Conservation (phyloP, 2,888 invertebrate genomes). For the Hemistola chrysoprasaria region DNA sequence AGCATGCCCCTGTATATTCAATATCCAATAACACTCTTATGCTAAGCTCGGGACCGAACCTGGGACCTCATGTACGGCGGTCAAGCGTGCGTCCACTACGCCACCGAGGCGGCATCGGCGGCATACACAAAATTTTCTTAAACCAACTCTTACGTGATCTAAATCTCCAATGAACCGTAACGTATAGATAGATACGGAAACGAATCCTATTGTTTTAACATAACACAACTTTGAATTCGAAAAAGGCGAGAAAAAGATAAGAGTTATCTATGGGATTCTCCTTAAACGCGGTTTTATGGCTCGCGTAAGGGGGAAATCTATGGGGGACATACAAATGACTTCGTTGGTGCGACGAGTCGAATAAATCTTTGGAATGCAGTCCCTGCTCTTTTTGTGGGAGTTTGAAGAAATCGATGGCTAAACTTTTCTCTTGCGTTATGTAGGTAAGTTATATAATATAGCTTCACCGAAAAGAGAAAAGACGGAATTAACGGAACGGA, state of each 20-base stretch:
- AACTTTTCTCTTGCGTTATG: too few relatives aligned
- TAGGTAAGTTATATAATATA: too few relatives aligned
- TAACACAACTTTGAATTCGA: conserved; percentile 29
- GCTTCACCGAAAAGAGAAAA: too few relatives aligned
- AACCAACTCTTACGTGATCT: conserved; percentile 14
- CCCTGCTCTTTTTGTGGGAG: background rate
- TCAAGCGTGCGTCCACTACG: too few relatives aligned
- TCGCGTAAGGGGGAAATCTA: conserved; percentile 22
- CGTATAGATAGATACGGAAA: conserved; percentile 18
- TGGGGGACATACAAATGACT: conserved; percentile 25
- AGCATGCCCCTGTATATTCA: too few relatives aligned
- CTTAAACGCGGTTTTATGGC: conserved; percentile 28
- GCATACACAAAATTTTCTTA: conserved; percentile 11
- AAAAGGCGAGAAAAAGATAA: conserved; percentile 29
- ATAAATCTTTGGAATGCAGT: conserved; percentile 6
- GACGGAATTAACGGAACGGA: too few relatives aligned
- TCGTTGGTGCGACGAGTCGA: conserved; percentile 1
- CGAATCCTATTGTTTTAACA: conserved; percentile 11
- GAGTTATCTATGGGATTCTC: conserved; percentile 20
- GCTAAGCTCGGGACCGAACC: too few relatives aligned
- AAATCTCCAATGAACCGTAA: conserved; percentile 14
- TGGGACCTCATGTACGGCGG: too few relatives aligned
- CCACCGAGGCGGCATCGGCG: too few relatives aligned
- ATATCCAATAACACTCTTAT: too few relatives aligned
- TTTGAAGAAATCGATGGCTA: too few relatives aligned